Percentiles rank a stretch among this genome's conserved stretches.
phyloP scores from a whole-genome alignment of 1,140 invertebrate species.

The Drosophila ogumai region DNA sequence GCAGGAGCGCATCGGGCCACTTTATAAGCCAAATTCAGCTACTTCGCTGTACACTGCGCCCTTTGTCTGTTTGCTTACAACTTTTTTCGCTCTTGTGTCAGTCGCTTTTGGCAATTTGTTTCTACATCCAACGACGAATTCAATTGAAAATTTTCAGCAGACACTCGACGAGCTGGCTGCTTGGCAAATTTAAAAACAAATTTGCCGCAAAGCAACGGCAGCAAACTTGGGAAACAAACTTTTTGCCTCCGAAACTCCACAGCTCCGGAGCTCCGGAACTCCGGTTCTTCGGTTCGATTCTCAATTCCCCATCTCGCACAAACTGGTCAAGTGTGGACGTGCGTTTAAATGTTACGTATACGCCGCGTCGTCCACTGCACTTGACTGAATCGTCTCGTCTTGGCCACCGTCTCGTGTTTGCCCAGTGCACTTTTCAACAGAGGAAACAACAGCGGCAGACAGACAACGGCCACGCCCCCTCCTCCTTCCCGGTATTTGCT shows the following conservation, averaged over 20 bases:
- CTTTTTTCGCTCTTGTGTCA: slow-evolving; percentile 42
- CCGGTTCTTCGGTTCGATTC: slow-evolving; percentile 59
- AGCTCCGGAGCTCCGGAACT: slow-evolving; percentile 6
- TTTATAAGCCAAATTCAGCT: slow-evolving; percentile 76
- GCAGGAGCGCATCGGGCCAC: slow-evolving; percentile 49
- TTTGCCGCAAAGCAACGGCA: slow-evolving; percentile 73
- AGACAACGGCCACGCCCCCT: slow-evolving; percentile 34
- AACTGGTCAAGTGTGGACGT: slow-evolving; percentile 76
- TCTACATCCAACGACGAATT: slow-evolving; percentile 75
- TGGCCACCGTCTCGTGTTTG: slow-evolving; percentile 52
- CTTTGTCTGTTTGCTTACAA: slow-evolving; percentile 72
- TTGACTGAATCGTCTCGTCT: slow-evolving; percentile 54
- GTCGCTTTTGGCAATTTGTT: slow-evolving; percentile 72
- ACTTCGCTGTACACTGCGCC: slow-evolving; percentile 46
- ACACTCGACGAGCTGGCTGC: slow-evolving; percentile 49
- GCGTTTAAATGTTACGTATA: slow-evolving; percentile 80
- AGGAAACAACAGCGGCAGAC: slow-evolving; percentile 23
- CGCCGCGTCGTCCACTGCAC: slow-evolving; percentile 63
- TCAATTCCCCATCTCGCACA: slow-evolving; percentile 38
- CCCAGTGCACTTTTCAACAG: slow-evolving; percentile 62
- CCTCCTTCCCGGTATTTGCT: slow-evolving; percentile 52
- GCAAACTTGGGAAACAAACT: slow-evolving; percentile 55
- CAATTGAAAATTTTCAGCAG: slow-evolving; percentile 74
- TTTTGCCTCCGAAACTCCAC: slow-evolving; percentile 17
- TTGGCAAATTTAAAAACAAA: slow-evolving; percentile 78